Percentiles rank a stretch among this genome's conserved stretches.
These are phyloP conservation scores for Atrina japonica DNA, from an alignment of 2,888 invertebrate species.

Conservation along the genomic window DNA sequence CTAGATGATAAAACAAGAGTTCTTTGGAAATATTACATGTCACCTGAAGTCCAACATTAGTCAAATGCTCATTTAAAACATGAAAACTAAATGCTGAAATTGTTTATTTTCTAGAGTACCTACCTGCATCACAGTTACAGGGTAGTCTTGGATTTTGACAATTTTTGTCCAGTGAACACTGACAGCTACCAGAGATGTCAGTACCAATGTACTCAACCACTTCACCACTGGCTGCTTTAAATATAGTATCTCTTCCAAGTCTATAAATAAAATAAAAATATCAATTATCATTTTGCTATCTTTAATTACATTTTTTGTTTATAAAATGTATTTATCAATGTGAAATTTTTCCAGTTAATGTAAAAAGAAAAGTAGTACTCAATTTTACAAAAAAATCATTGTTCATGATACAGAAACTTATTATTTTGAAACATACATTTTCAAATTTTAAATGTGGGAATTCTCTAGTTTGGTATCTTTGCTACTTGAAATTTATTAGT, in stretches of 20 bases:
- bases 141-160: slow-evolving; percentile 82
- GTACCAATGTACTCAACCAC: slow-evolving; percentile 70
- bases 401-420: no score
- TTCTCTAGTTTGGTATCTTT: no score
- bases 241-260: slow-evolving; percentile 68
- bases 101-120: background rate
- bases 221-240: slow-evolving; percentile 67
- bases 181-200: slow-evolving; percentile 58
- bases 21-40: no score
- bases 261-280: slow-evolving; percentile 46
- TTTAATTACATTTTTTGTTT: background rate
- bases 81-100: no score
- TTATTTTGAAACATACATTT: no score
- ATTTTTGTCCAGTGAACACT: slow-evolving; percentile 87
- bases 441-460: no score
- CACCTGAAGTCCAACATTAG: no score
- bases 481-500: background rate
- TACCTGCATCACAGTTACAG: slow-evolving; percentile 80
- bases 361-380: no score
- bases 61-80: no score
- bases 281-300: background rate
- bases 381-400: no score
- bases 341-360: no score
- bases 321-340: no score
- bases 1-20: slow-evolving; percentile 73